Conservation (phyloP, 2,797 vertebrate species). For the Cynopterus sphinx region DNA sequence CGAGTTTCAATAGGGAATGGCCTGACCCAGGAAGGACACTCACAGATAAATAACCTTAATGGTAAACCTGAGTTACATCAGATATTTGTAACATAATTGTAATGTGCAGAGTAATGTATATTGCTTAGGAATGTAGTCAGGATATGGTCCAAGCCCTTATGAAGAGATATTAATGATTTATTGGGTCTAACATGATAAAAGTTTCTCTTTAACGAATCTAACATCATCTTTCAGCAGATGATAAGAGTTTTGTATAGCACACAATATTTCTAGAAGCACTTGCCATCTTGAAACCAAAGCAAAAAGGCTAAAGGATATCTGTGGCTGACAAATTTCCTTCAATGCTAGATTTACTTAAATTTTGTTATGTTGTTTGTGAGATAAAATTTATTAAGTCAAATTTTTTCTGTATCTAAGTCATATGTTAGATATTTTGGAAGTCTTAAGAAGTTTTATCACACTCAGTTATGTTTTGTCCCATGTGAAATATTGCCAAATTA, state of each 20-base stretch:
- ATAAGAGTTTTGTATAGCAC: background rate
- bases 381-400: background rate
- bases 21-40: background rate
- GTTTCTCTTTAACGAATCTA: constrained; percentile 13
- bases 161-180: background rate
- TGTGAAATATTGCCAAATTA: background rate
- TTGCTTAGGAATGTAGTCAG: background rate
- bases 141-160: background rate
- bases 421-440: background rate
- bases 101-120: background rate
- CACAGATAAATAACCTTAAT: background rate
- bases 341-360: background rate
- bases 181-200: background rate
- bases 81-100: constrained; percentile 1
- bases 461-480: background rate
- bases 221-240: background rate
- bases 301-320: background rate
- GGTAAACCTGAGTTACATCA: background rate
- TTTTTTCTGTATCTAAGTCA: background rate
- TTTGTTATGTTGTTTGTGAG: constrained; percentile 19
- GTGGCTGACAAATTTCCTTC: background rate
- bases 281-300: background rate
- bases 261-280: background rate
- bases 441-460: background rate
- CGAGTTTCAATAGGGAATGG: background rate